Evolutionary conservation across 2,113 vertebrate genomes (phyloP).

Genomic region (Proterorhinus semilunaris): DNA sequence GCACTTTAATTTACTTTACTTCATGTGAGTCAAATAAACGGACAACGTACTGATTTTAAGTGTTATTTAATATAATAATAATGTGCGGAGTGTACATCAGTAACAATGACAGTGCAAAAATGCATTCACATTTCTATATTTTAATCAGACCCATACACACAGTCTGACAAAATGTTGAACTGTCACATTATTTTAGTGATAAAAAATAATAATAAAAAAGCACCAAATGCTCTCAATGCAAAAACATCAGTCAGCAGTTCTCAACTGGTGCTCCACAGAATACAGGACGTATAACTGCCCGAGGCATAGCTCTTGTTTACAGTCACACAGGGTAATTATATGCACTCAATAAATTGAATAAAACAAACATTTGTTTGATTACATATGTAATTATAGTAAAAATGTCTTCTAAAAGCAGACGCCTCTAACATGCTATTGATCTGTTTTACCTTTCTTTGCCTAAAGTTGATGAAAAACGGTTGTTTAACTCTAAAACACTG

Average conservation of each 20-base stretch:
- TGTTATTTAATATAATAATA: not conserved
- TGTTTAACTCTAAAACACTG: no score
- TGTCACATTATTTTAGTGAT: not conserved
- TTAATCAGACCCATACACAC: not conserved
- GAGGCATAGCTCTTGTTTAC: not conserved
- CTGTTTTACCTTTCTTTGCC: no score
- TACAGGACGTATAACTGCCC: no score
- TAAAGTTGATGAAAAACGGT: no score
- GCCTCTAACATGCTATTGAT: no score
- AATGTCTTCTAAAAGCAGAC: no score
- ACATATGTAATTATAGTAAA: no score
- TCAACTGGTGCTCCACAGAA: not conserved
- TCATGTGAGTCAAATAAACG: not conserved
- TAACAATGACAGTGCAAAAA: not conserved
- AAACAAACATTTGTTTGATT: no score
- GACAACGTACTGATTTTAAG: not conserved
- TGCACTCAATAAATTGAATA: no score
- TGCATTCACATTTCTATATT: no score
- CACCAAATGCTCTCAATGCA: conserved; percentile 6
- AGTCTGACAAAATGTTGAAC: not conserved
- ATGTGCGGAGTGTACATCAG: not conserved
- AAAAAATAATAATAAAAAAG: conserved; percentile 28
- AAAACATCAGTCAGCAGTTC: not conserved
- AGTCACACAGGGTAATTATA: no score
- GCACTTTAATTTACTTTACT: no score